Percentiles rank a stretch among this genome's conserved stretches.
These are phyloP conservation scores for Zosterops pallidus DNA, from an alignment of 2,113 vertebrate species.

Conservation along the genomic window DNA sequence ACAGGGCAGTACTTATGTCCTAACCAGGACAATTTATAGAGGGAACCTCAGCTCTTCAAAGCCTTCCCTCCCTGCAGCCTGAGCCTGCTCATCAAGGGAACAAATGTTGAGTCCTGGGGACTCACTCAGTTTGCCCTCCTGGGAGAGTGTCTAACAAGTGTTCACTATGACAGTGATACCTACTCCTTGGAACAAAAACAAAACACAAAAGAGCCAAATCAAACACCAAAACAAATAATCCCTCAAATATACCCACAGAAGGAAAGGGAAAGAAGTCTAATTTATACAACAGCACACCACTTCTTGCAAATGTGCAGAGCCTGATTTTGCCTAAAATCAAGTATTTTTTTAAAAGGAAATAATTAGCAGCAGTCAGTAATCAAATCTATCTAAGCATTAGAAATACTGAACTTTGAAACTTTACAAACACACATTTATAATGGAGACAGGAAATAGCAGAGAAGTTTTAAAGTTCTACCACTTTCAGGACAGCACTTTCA, in stretches of 20 bases:
- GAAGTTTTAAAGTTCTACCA: neutral
- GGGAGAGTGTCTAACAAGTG: neutral
- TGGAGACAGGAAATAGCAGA: neutral
- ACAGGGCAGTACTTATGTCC: neutral
- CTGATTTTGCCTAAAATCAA: neutral
- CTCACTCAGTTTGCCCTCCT: neutral
- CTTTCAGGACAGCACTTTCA: neutral
- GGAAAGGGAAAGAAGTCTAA: neutral
- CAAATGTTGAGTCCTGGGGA: neutral
- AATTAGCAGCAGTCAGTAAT: neutral
- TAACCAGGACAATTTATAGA: neutral
- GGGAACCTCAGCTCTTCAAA: neutral
- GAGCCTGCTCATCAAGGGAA: neutral
- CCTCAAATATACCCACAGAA: neutral
- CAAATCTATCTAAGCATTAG: neutral
- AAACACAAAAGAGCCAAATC: neutral
- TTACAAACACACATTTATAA: neutral
- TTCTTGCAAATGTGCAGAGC: neutral
- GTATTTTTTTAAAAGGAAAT: neutral
- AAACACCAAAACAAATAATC: neutral
- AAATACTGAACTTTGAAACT: neutral
- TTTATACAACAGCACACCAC: neutral
- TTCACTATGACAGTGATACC: neutral
- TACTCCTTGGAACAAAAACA: neutral
- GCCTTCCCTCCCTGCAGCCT: neutral